A percentile compares a stretch with the other conserved stretches of the same genome.
These are phyloP conservation scores for Ursus arctos DNA, from an alignment of 2,113 vertebrate species.

Conservation along the genomic window DNA sequence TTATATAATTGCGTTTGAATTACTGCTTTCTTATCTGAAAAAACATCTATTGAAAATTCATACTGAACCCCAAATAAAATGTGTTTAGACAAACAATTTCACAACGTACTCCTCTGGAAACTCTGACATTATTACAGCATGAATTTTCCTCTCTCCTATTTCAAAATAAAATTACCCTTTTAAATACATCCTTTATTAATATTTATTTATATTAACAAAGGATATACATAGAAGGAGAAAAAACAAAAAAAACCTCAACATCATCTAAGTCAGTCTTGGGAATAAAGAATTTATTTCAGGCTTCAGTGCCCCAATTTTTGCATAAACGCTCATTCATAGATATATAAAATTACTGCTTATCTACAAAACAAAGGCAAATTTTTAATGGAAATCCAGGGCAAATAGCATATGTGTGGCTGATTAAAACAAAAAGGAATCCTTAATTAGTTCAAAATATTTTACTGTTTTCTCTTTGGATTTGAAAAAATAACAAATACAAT, in stretches of 20 bases:
- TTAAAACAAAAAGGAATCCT: not conserved
- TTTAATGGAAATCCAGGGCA: not conserved
- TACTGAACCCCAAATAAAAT: slow-evolving; percentile 87
- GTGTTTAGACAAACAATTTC: slow-evolving; percentile 84
- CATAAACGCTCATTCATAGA: slow-evolving; percentile 15
- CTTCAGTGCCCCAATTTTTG: slow-evolving; percentile 45
- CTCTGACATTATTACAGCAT: slow-evolving; percentile 86
- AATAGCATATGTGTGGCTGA: not conserved
- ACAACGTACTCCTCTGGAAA: slow-evolving; percentile 85
- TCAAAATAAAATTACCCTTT: slow-evolving; percentile 82
- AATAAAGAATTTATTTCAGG: slow-evolving; percentile 46
- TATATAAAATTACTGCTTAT: not conserved
- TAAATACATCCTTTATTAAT: slow-evolving; percentile 71
- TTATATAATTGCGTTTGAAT: slow-evolving; percentile 89
- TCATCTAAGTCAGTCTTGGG: not conserved
- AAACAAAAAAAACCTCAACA: not conserved
- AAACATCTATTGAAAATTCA: slow-evolving; percentile 90
- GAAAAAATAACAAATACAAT: slow-evolving; percentile 42
- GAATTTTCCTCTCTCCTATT: slow-evolving; percentile 79
- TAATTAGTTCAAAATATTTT: not conserved
- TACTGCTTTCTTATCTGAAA: slow-evolving; percentile 87
- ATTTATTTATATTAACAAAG: slow-evolving; percentile 54
- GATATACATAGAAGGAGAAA: slow-evolving; percentile 7
- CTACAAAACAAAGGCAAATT: slow-evolving; percentile 25
- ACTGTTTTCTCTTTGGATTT: slow-evolving; percentile 36